Conservation (phyloP, 1,140 invertebrate genomes). For the Glossosoma conforme region DNA sequence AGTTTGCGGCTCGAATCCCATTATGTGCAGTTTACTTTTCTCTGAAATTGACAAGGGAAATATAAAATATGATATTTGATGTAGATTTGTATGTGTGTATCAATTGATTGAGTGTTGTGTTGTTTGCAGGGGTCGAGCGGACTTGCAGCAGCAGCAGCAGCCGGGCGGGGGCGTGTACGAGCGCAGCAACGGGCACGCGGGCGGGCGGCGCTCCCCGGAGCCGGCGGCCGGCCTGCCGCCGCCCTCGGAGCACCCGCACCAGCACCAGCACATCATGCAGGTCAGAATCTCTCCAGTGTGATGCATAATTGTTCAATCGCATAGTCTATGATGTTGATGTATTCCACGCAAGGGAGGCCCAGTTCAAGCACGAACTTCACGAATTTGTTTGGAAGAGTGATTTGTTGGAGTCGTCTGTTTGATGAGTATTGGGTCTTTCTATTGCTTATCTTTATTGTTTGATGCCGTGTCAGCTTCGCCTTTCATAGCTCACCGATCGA, state of each 20-base stretch:
- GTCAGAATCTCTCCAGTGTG: slow-evolving; percentile 7
- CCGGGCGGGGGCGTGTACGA: slow-evolving; percentile 25
- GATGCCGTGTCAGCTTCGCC: too few relatives aligned
- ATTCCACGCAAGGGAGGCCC: too few relatives aligned
- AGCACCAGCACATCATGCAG: slow-evolving; percentile 26
- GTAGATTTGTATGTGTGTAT: neutral
- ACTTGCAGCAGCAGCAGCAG: slow-evolving; percentile 20
- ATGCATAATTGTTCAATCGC: too few relatives aligned
- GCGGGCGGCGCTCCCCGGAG: slow-evolving; percentile 21
- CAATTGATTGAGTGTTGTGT: neutral
- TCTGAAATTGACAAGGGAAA: neutral
- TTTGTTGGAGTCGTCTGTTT: too few relatives aligned
- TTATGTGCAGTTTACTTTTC: neutral
- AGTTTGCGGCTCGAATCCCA: too few relatives aligned
- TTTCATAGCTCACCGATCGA: too few relatives aligned
- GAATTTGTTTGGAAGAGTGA: too few relatives aligned
- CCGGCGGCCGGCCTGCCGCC: slow-evolving; percentile 6
- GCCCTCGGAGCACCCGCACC: slow-evolving; percentile 7
- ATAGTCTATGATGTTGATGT: too few relatives aligned
- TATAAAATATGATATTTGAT: neutral
- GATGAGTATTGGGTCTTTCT: too few relatives aligned
- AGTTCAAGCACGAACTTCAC: too few relatives aligned
- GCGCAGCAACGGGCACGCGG: slow-evolving; percentile 28
- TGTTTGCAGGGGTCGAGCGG: slow-evolving; percentile 19
- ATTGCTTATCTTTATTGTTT: too few relatives aligned